Percentiles rank a stretch among this genome's conserved stretches.
Evolutionary conservation across 1,140 invertebrate species (phyloP).

Genomic region (Lepidotrigona ventralis): DNA sequence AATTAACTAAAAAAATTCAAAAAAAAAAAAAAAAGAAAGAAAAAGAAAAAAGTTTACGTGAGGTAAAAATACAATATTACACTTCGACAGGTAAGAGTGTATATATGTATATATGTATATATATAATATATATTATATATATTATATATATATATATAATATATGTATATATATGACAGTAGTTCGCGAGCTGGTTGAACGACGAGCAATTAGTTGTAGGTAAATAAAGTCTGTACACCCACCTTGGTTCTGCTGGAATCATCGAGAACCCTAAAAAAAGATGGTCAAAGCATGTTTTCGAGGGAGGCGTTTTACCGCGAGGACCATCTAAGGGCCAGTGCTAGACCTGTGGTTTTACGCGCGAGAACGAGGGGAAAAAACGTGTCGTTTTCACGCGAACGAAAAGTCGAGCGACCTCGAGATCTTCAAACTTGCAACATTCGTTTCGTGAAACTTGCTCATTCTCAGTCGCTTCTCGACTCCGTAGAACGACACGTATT

Average conservation of each 20-base stretch:
- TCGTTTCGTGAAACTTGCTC: neutral
- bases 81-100: conserved; percentile 6
- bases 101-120: too few species aligned
- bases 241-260: conserved; percentile 72
- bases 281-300: neutral
- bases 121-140: too few species aligned
- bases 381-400: conserved; percentile 2
- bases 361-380: neutral
- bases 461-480: neutral
- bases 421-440: neutral
- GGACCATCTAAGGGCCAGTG: conserved; percentile 66
- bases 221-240: conserved; percentile 74
- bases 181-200: conserved; percentile 60
- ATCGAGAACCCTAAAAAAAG: conserved; percentile 62
- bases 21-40: conserved; percentile 12
- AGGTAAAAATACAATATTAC: conserved; percentile 2
- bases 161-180: conserved; percentile 44
- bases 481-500: neutral
- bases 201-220: conserved; percentile 69
- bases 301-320: conserved; percentile 42
- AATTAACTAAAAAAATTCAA: neutral
- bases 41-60: neutral
- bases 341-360: conserved; percentile 56
- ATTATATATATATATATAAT: too few species aligned
- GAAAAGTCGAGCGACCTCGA: neutral